A percentile compares a stretch with the other conserved stretches of the same genome.
Conservation (phyloP, 2,113 vertebrate species). For the Apus apus region DNA sequence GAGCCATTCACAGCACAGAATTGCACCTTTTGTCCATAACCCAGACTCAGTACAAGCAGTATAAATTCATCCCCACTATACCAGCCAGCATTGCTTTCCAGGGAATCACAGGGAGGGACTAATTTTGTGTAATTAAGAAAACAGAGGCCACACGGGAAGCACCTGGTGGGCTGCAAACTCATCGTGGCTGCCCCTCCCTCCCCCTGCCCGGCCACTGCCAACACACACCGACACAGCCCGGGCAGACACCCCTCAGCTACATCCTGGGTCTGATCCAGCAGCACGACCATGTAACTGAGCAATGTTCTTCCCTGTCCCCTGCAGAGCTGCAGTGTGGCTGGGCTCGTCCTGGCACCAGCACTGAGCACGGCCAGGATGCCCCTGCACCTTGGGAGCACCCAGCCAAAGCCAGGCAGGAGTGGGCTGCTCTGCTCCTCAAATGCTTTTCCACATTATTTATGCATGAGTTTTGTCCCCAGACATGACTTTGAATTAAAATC, state of each 20-base stretch:
- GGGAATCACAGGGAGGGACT: background rate
- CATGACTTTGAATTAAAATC: background rate
- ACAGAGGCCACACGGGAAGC: background rate
- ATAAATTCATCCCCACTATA: background rate
- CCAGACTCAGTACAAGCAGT: background rate
- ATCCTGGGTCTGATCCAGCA: no score
- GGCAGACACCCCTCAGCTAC: no score
- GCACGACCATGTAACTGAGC: no score
- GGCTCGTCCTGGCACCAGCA: background rate
- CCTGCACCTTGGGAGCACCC: background rate
- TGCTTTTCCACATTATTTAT: background rate
- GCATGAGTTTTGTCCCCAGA: background rate
- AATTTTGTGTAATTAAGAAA: background rate
- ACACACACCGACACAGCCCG: no score
- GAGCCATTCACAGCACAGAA: background rate
- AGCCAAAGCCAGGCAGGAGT: accelerated
- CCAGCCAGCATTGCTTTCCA: background rate
- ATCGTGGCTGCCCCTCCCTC: background rate
- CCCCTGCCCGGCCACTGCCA: no score
- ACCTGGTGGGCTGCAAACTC: background rate
- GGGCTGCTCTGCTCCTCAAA: background rate
- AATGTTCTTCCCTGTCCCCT: background rate
- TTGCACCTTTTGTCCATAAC: background rate
- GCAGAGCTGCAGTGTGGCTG: accelerated
- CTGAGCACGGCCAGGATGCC: accelerated